A percentile compares a stretch with the other conserved stretches of the same genome.
Conservation (phyloP, 2,113 vertebrate genomes). For the Microcebus ravelobensis region DNA sequence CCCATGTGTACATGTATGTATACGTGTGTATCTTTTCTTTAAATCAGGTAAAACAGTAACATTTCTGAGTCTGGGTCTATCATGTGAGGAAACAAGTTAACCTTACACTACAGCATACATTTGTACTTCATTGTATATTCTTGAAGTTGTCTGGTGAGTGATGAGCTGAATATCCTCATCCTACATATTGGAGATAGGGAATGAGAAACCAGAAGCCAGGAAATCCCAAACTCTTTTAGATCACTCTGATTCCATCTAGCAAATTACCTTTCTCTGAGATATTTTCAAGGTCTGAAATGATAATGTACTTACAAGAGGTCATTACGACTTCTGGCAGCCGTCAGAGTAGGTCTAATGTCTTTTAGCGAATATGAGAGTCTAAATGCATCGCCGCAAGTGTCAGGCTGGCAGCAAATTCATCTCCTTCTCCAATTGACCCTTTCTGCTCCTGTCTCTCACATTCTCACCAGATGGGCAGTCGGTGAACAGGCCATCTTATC, state of each 20-base stretch:
- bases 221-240: slow-evolving; percentile 41
- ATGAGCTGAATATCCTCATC: background rate
- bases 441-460: background rate
- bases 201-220: background rate
- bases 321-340: slow-evolving; percentile 26
- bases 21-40: background rate
- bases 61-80: background rate
- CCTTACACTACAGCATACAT: background rate
- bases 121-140: background rate
- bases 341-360: slow-evolving; percentile 46
- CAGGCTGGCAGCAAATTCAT: background rate
- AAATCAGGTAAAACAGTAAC: background rate
- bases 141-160: background rate
- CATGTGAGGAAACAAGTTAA: background rate
- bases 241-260: slow-evolving; percentile 44
- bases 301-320: slow-evolving; percentile 67
- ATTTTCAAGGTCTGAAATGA: slow-evolving; percentile 56
- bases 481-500: background rate
- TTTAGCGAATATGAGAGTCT: background rate
- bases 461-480: background rate
- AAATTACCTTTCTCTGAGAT: slow-evolving; percentile 63
- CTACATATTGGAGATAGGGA: background rate
- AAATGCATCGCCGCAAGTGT: background rate
- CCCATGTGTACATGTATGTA: background rate
- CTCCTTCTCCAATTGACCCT: slow-evolving; percentile 1